Conservation (phyloP, 1,140 invertebrate species). For the Hylyphantes graminicola region DNA sequence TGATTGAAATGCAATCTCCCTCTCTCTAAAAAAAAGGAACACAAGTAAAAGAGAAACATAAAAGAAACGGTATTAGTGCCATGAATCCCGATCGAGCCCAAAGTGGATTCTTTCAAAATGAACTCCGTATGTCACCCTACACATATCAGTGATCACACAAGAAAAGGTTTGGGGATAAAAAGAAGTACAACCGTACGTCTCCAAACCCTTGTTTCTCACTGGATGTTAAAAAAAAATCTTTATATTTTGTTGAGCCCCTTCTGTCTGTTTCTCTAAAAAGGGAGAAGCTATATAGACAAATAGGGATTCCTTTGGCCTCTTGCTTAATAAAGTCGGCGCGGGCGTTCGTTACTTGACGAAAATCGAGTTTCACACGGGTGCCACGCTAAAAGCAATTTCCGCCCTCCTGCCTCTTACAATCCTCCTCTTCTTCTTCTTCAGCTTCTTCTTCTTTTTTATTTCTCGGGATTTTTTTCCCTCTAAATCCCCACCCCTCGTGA, state of each 20-base stretch:
- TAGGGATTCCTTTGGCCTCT: constrained; percentile 33
- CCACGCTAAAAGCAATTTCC: constrained; percentile 60
- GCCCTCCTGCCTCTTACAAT: constrained; percentile 58
- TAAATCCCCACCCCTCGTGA: background rate
- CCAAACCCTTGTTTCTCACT: constrained; percentile 28
- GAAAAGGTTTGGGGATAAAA: background rate
- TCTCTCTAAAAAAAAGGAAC: too few species aligned
- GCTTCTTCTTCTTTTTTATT: constrained; percentile 41
- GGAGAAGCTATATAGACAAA: constrained; percentile 47
- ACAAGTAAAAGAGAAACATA: too few species aligned
- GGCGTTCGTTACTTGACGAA: constrained; percentile 54
- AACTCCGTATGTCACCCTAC: constrained; percentile 9
- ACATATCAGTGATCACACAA: constrained; percentile 19
- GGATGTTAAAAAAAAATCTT: constrained; percentile 41
- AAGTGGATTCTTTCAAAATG: constrained; percentile 11
- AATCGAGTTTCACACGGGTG: constrained; percentile 59
- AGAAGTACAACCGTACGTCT: background rate
- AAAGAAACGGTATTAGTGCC: constrained; percentile 35
- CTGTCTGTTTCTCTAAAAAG: constrained; percentile 35
- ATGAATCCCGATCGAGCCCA: constrained; percentile 34
- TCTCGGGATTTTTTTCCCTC: constrained; percentile 3
- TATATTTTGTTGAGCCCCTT: background rate
- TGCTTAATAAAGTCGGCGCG: constrained; percentile 41
- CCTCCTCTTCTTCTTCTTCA: constrained; percentile 31
- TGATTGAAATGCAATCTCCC: constrained; percentile 37